Evolutionary conservation across 2,113 vertebrate species (phyloP).

Genomic region (Eptesicus fuscus): DNA sequence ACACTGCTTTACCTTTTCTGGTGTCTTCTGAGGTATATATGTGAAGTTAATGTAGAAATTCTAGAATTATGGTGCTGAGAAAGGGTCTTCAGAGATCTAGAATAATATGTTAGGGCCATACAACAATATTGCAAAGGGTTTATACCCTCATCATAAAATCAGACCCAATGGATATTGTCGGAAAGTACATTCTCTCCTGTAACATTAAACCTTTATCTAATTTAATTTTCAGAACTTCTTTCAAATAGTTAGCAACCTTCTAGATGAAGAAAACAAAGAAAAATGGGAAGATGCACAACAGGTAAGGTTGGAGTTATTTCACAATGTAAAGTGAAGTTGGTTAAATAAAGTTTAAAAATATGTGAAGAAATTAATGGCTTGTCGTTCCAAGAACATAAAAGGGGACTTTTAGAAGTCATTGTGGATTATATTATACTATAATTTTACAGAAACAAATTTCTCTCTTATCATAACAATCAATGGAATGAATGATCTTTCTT

Average conservation of each 20-base stretch:
- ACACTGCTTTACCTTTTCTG: background rate
- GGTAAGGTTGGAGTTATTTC: constrained; percentile 82
- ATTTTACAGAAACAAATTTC: background rate
- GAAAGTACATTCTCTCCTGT: background rate
- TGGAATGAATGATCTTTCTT: background rate
- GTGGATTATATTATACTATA: background rate
- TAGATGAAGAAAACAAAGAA: constrained; percentile 98
- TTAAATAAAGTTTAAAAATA: background rate
- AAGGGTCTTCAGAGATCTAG: background rate
- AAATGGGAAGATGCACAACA: constrained; percentile 99
- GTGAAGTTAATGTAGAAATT: background rate
- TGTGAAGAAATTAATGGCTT: background rate
- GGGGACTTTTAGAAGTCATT: background rate
- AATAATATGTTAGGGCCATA: background rate
- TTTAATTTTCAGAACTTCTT: constrained; percentile 96
- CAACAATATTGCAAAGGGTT: background rate
- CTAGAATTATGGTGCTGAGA: background rate
- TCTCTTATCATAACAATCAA: background rate
- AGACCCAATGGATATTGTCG: background rate
- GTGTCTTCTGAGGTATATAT: background rate
- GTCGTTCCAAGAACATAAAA: background rate
- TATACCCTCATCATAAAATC: background rate
- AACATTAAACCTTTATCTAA: constrained; percentile 70
- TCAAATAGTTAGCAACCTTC: constrained; percentile 99
- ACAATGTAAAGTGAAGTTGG: background rate